phyloP scores from a whole-genome alignment of 2,113 vertebrate genomes.

The Mugil cephalus region DNA sequence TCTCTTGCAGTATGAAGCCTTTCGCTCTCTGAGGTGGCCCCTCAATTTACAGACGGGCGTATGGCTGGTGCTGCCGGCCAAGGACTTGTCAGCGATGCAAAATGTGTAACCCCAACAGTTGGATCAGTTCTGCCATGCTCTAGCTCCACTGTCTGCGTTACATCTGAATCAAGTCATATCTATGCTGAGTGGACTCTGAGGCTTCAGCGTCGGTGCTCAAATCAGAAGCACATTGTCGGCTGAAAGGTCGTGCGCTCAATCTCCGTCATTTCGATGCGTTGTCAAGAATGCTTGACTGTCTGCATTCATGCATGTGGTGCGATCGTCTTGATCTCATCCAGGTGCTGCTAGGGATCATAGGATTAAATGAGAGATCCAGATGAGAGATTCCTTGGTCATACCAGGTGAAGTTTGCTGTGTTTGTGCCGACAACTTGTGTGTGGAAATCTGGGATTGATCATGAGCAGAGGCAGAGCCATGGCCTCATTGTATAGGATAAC shows the following conservation, averaged over 20 bases:
- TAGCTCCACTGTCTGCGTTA: constrained; percentile 46
- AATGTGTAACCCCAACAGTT: constrained; percentile 51
- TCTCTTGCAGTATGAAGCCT: constrained; percentile 46
- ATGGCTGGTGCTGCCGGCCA: constrained; percentile 30
- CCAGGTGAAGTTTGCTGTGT: constrained; percentile 53
- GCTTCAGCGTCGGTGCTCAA: too few species aligned
- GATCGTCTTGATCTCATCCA: constrained; percentile 46
- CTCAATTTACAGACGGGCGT: constrained; percentile 6
- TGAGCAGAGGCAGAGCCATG: constrained; percentile 11
- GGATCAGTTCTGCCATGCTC: constrained; percentile 37
- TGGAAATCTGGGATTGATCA: constrained; percentile 56
- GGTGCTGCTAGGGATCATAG: constrained; percentile 47
- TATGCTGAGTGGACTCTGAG: too few species aligned
- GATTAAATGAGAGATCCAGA: constrained; percentile 37
- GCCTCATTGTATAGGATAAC: constrained; percentile 42
- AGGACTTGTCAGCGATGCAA: constrained; percentile 40
- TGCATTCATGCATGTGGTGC: constrained; percentile 24
- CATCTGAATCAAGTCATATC: constrained; percentile 53
- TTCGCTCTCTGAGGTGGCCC: constrained; percentile 52
- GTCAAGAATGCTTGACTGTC: constrained; percentile 19
- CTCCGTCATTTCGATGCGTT: not conserved
- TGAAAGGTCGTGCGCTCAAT: constrained; percentile 9
- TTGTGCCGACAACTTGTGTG: constrained; percentile 21
- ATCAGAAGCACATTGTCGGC: constrained; percentile 50
- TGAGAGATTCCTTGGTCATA: constrained; percentile 42